Evolutionary conservation across 2,888 invertebrate genomes (phyloP).

Genomic region (Nematopogon swammerdamellus): DNA sequence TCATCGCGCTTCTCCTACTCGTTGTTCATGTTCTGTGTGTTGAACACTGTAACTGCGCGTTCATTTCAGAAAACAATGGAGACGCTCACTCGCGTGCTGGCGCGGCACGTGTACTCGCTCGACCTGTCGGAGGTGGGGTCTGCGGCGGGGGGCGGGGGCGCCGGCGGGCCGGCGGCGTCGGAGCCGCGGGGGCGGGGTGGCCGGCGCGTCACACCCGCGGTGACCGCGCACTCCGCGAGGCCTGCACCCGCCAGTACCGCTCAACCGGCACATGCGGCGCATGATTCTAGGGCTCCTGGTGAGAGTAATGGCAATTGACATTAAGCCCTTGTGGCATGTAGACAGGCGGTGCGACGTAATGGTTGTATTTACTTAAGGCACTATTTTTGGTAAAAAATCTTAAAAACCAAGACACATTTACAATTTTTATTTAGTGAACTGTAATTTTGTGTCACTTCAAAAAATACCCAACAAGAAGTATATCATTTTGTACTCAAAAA

Average conservation of each 20-base stretch:
- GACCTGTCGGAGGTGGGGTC: slow-evolving; percentile 85
- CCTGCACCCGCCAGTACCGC: slow-evolving; percentile 12
- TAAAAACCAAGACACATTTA: no score
- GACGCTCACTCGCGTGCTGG: slow-evolving; percentile 90
- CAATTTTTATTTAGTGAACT: no score
- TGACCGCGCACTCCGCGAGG: slow-evolving; percentile 12
- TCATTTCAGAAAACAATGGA: slow-evolving; percentile 93
- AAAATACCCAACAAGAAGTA: no score
- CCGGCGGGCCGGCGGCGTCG: slow-evolving; percentile 16
- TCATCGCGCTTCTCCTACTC: no score
- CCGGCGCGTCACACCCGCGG: slow-evolving; percentile 10
- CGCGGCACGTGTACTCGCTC: slow-evolving; percentile 91
- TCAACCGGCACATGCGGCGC: not conserved
- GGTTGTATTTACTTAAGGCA: no score
- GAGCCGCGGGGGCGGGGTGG: slow-evolving; percentile 9
- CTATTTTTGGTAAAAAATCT: no score
- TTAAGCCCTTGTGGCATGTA: not conserved
- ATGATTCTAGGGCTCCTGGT: slow-evolving; percentile 5
- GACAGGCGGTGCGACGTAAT: no score
- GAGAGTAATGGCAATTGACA: not conserved
- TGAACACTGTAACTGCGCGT: no score
- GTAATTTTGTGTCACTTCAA: no score
- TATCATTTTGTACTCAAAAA: no score
- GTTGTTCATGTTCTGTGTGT: slow-evolving; percentile 1
- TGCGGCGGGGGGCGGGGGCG: slow-evolving; percentile 69